phyloP scores from a whole-genome alignment of 2,888 invertebrate genomes.

The Bellardia bayeri region DNA sequence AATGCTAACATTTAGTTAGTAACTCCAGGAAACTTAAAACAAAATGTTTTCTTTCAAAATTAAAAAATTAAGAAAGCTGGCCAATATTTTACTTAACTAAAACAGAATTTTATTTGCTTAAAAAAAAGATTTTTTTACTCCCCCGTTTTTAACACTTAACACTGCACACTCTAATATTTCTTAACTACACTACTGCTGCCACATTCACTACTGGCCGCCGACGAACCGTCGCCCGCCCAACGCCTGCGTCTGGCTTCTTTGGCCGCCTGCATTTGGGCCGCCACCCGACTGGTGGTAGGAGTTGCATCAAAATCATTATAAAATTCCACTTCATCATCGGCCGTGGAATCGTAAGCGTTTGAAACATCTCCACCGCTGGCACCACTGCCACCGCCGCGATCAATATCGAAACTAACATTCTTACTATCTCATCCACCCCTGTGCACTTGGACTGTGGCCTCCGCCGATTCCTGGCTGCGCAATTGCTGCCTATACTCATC shows the following conservation, averaged over 20 bases:
- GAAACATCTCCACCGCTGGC: conserved; percentile 72
- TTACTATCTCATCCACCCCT: conserved; percentile 84
- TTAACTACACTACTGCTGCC: conserved; percentile 23
- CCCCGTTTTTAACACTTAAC: no score
- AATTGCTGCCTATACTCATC: conserved; percentile 94
- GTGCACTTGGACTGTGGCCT: conserved; percentile 86
- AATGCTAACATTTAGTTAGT: no score
- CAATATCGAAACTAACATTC: conserved; percentile 84
- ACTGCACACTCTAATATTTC: conserved; percentile 31
- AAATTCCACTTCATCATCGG: conserved; percentile 81
- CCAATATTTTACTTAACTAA: no score
- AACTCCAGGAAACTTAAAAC: no score
- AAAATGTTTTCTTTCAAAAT: no score
- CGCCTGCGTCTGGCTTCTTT: conserved; percentile 80
- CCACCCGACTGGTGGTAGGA: conserved; percentile 80
- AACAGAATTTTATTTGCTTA: no score
- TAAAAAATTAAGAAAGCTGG: no score
- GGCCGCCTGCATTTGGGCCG: conserved; percentile 82
- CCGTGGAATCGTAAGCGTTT: conserved; percentile 78
- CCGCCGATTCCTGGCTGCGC: conserved; percentile 94
- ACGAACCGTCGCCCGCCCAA: conserved; percentile 81
- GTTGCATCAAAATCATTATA: conserved; percentile 80
- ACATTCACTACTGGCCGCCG: conserved; percentile 76
- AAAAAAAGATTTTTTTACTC: no score
- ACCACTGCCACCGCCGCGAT: conserved; percentile 76